These are phyloP conservation scores for Neotoxoptera formosana DNA, from an alignment of 1,140 invertebrate species.

Conservation along the genomic window DNA sequence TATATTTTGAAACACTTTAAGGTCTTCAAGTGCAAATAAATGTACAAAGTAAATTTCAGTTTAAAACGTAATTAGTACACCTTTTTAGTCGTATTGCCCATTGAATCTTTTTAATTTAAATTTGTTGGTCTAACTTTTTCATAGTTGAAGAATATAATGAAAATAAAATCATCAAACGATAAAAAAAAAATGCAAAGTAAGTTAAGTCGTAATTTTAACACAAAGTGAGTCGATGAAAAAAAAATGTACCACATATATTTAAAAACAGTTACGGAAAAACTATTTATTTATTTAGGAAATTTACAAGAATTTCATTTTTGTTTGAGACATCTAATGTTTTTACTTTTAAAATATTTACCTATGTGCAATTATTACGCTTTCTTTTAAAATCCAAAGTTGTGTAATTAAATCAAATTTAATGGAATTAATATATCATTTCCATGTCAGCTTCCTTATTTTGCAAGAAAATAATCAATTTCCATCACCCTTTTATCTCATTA, in stretches of 20 bases:
- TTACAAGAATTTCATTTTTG: too few species aligned
- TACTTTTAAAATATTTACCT: not conserved
- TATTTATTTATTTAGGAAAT: not conserved
- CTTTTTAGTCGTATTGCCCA: not conserved
- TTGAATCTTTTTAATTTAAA: not conserved
- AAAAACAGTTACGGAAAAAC: not conserved
- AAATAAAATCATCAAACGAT: not conserved
- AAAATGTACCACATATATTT: not conserved
- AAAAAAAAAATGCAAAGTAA: not conserved
- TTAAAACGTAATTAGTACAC: not conserved
- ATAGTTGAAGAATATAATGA: not conserved
- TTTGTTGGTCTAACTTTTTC: not conserved
- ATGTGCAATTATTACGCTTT: not conserved
- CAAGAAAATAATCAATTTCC: conserved; percentile 18
- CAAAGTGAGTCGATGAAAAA: not conserved
- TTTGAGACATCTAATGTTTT: not conserved
- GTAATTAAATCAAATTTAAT: not conserved
- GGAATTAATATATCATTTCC: not conserved
- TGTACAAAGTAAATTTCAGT: not conserved
- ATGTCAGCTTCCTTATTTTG: not conserved
- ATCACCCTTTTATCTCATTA: not conserved
- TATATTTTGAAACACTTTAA: too few species aligned
- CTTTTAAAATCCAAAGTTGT: not conserved
- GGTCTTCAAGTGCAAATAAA: not conserved
- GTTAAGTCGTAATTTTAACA: not conserved